Base-by-base conservation (phyloP, 1,140 invertebrate genomes). In the Thalassaphorura encarpata region DNA sequence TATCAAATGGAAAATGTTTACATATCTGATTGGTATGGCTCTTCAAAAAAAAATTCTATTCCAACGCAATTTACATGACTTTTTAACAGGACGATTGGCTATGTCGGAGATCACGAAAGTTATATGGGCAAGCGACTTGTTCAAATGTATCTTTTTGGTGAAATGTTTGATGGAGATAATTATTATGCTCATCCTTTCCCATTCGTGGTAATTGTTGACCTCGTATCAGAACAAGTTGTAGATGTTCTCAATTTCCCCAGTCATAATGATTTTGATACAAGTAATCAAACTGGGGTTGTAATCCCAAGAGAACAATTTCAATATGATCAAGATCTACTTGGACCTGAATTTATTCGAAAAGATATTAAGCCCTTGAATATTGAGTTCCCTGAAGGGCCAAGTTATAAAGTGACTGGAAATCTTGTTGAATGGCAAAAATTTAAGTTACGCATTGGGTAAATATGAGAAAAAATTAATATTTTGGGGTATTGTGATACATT, bases 141-240 rank as follows among this genome's bases (percentile, higher is more conserved):
- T 13, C 58, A 64, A 29, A 8, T 58, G 0, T 64, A 55, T 43
- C 56, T 60, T 43, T 64, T 57, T 39, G 28, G 24, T 2, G 33
- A 55, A 11, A 46, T 39, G 24, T 57, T 33, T n/a, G 21, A 45
- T 1, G 49, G 56, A 2, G 62, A 64, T 28, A 64, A 64, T 33
- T 53, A 61, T 26, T 64, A 64, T 36, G 62, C 62, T 11, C 62
- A 64, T 56, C 62, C 62, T 1, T 16, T 64, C 19, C 40, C 48
- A 15, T 64, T 64, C 41, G 42, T 54, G 4, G 13, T 19, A 63
- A 58, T 63, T 57, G 54, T 63, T 6, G 61, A 63, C 42, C n/a
- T 63, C 3, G 41, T 41, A 18, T 13, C 49, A 0, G 58, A 43
- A n/a, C 48, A 58, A 48, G 36, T 61, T n/a, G 23, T 61, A 21